A percentile compares a stretch with the other conserved stretches of the same genome.
Conservation (phyloP, 1,140 invertebrate species). For the Cherax destructor region DNA sequence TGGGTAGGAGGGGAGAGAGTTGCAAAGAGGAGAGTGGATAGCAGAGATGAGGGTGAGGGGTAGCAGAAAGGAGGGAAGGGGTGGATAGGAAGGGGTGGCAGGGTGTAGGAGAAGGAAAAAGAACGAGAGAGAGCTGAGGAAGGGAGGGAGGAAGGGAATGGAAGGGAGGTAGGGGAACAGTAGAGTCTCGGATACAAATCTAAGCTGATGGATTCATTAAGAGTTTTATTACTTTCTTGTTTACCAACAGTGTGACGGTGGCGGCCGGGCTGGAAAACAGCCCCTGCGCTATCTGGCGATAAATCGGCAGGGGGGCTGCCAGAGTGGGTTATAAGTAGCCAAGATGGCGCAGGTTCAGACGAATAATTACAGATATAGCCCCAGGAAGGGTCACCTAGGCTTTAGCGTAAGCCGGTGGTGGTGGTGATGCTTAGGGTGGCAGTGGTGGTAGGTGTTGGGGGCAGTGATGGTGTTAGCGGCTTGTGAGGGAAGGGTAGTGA, state of each 20-base stretch:
- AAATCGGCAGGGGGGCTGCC: slow-evolving; percentile 41
- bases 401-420: not conserved
- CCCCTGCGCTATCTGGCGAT: slow-evolving; percentile 42
- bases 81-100: no score
- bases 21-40: no score
- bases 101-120: not conserved
- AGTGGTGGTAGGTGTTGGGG: no score
- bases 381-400: not conserved
- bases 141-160: no score
- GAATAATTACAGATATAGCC: slow-evolving; percentile 33
- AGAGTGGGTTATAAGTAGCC: slow-evolving; percentile 50
- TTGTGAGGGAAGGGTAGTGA: no score
- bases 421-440: not conserved
- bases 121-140: no score
- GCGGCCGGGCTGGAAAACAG: slow-evolving; percentile 15
- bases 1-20: no score
- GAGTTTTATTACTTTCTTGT: slow-evolving; percentile 60
- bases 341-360: slow-evolving; percentile 14
- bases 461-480: no score
- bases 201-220: slow-evolving; percentile 64
- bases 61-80: no score
- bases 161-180: no score
- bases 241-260: slow-evolving; percentile 49
- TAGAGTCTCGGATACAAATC: slow-evolving; percentile 19
- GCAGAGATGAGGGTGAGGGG: no score